A percentile compares a stretch with the other conserved stretches of the same genome.
phyloP scores from a whole-genome alignment of 2,113 vertebrate species.

The Apaloderma vittatum region DNA sequence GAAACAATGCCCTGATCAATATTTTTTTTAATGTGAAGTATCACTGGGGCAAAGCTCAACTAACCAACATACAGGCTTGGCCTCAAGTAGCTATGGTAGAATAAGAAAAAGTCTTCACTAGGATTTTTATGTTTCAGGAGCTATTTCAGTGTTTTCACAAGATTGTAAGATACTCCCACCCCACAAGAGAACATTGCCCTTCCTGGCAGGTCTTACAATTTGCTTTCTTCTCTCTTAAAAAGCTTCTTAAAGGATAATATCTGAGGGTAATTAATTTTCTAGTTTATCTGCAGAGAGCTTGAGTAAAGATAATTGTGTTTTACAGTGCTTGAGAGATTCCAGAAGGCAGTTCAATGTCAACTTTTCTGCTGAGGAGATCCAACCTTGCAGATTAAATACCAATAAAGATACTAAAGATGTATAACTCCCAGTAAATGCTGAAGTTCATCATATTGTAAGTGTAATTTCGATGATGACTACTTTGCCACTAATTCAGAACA shows the following conservation, averaged over 20 bases:
- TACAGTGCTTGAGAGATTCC: neutral
- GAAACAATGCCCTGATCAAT: neutral
- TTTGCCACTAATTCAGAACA: constrained; percentile 41
- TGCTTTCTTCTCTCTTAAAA: neutral
- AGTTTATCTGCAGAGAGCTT: neutral
- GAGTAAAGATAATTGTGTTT: neutral
- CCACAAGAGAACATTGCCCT: neutral
- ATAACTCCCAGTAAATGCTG: neutral
- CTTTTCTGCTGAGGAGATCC: neutral
- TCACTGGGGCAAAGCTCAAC: neutral
- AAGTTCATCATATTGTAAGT: neutral
- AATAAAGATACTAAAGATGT: neutral
- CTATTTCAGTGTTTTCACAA: neutral
- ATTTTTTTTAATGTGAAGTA: neutral
- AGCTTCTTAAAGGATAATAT: neutral
- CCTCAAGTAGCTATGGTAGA: neutral
- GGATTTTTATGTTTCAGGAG: neutral
- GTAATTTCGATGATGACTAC: neutral
- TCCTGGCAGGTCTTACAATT: neutral
- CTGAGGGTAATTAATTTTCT: neutral
- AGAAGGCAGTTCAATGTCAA: constrained; percentile 15
- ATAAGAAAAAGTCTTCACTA: neutral
- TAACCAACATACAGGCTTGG: neutral
- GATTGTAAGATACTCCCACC: neutral
- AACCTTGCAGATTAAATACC: neutral